Evolutionary conservation across 2,113 vertebrate species (phyloP), one percentile per base, ranked within the genome.

Genomic region (Oncorhynchus clarkii): DNA sequence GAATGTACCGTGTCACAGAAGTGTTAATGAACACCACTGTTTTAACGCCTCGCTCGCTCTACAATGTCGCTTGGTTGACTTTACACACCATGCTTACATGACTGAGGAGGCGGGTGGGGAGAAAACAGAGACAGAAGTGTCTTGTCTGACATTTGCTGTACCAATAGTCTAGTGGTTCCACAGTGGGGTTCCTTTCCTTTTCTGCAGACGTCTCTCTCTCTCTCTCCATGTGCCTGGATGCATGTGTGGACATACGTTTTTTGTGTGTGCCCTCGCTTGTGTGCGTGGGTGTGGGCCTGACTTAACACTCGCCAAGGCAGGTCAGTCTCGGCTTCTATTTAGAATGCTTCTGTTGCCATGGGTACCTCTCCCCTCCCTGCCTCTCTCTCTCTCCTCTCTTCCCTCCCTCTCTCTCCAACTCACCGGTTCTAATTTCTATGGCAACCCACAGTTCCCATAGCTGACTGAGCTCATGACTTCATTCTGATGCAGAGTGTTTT

Each of bases 271-370:
- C 31, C 31, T 31, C 31, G 31, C 16, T 11, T 54, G 51, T 18
- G 14, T 1, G 51, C 51, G 3, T 20, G 18, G 5, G 39, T 13
- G 12, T 48, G 54, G 75, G 39, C 70, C 70, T 20, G 51, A 27
- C 22, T 51, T 12, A 39, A 11, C 72, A 51, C 74, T 74, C 68
- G 73, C 73, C 77, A 70, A 62, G 75, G 39, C 87, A 77, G 81
- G 77, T 77, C 81, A 83, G 45, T 77, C 60, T 59, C 68, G 67
- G 75, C 78, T 80, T 72, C 86, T 83, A 86, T 85, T 88, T 86
- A 80, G 78, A 83, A 51, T 51, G 87, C 77, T 83, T 83, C 82
- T 85, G 87, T 88, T 88, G 84, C 87, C 82, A 88, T 80, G 82
- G 87, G 84, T 78, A 79, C 83, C 87, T 59, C 79, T 64, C 31